phyloP scores from a whole-genome alignment of 2,797 vertebrate species.

The Morus bassanus region DNA sequence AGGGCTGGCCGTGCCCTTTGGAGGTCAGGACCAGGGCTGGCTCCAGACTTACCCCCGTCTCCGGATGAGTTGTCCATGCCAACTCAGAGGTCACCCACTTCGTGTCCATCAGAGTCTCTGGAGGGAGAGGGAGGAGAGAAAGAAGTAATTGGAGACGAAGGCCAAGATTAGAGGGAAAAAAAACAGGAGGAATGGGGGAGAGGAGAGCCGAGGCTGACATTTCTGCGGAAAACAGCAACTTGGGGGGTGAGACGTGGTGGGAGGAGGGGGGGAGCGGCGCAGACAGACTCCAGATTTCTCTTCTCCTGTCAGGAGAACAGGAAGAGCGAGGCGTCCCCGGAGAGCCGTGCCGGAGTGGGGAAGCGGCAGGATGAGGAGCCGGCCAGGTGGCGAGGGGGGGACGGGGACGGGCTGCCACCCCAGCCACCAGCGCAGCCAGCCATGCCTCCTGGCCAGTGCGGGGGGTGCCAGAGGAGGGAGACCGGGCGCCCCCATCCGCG shows the following conservation, averaged over 20 bases:
- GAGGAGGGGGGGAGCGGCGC: neutral
- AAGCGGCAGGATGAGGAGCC: neutral
- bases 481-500: accelerated
- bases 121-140: slow-evolving; percentile 36
- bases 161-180: slow-evolving; percentile 27
- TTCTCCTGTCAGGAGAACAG: slow-evolving; percentile 48
- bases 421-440: neutral
- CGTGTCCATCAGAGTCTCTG: slow-evolving; percentile 98
- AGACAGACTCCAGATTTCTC: slow-evolving; percentile 59
- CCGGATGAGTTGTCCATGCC: slow-evolving; percentile 95
- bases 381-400: neutral
- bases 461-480: neutral
- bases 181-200: slow-evolving; percentile 10
- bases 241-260: slow-evolving; percentile 39
- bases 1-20: neutral
- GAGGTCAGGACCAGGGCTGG: neutral
- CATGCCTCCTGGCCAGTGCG: neutral
- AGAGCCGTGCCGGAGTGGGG: neutral
- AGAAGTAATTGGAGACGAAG: slow-evolving; percentile 40
- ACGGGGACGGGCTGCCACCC: neutral
- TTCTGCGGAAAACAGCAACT: slow-evolving; percentile 46
- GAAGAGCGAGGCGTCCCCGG: slow-evolving; percentile 14
- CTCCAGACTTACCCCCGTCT: slow-evolving; percentile 88
- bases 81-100: slow-evolving; percentile 97
- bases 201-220: slow-evolving; percentile 25